Evolutionary conservation across 2,797 vertebrate genomes (phyloP).

Genomic region (Ctenochaetus hawaiiensis): DNA sequence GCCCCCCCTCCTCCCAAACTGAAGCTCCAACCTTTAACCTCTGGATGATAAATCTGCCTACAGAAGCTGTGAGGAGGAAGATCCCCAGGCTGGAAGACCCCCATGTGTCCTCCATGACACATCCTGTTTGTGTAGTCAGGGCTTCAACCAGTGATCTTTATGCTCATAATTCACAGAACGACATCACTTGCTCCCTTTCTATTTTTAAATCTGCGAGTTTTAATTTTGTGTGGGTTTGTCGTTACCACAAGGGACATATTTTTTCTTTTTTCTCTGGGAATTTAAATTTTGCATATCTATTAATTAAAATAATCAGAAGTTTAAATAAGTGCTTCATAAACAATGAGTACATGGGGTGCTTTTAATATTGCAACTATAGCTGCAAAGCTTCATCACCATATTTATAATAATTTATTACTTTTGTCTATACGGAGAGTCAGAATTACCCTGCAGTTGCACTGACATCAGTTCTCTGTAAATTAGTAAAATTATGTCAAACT

Average conservation of each 20-base stretch:
- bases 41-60: slow-evolving; percentile 85
- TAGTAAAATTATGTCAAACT: slow-evolving; percentile 40
- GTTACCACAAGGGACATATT: not conserved
- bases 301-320: not conserved
- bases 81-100: slow-evolving; percentile 76
- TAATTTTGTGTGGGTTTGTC: not conserved
- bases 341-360: not conserved
- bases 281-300: not conserved
- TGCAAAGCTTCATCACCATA: slow-evolving; percentile 26
- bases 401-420: slow-evolving; percentile 12
- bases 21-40: slow-evolving; percentile 80
- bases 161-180: slow-evolving; percentile 72
- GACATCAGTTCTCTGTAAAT: slow-evolving; percentile 40
- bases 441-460: slow-evolving; percentile 25
- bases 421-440: slow-evolving; percentile 16
- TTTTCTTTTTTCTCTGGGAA: not conserved
- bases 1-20: slow-evolving; percentile 24
- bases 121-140: slow-evolving; percentile 82
- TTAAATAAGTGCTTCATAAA: not conserved
- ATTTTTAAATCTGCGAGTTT: slow-evolving; percentile 52
- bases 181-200: slow-evolving; percentile 49
- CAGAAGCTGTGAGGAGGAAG: slow-evolving; percentile 75
- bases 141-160: slow-evolving; percentile 76
- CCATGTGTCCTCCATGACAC: slow-evolving; percentile 79
- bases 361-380: slow-evolving; percentile 10